These are phyloP conservation scores for Rhinolophus sinicus DNA, from an alignment of 2,113 vertebrate species.

Conservation along the genomic window DNA sequence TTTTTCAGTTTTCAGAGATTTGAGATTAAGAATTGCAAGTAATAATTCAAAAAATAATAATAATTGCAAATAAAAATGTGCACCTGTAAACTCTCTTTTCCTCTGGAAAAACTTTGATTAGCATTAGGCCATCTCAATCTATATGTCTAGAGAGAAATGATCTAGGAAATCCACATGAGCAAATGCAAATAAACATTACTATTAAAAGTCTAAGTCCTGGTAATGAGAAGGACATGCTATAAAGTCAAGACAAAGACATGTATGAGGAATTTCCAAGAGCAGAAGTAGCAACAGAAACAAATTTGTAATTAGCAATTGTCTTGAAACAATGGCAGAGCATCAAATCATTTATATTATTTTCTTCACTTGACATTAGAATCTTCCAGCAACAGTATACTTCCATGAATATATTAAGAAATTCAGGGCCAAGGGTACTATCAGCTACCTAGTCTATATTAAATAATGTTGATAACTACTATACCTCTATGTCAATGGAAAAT, in stretches of 20 bases:
- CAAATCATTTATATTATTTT: conserved; percentile 22
- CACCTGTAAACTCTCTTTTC: neutral
- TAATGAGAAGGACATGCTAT: neutral
- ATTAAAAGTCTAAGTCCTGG: neutral
- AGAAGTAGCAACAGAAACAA: neutral
- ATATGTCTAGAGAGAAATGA: neutral
- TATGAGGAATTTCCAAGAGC: neutral
- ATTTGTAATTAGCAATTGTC: neutral
- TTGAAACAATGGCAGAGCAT: neutral
- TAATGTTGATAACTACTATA: neutral
- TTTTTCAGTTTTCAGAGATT: neutral
- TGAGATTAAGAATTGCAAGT: neutral
- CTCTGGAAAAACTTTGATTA: conserved; percentile 1
- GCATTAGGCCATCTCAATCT: neutral
- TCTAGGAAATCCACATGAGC: conserved; percentile 10
- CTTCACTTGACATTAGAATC: neutral
- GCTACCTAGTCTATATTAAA: neutral
- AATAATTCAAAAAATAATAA: too few species aligned
- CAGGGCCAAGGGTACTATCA: neutral
- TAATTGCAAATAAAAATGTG: neutral
- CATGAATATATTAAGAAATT: neutral
- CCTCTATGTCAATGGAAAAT: neutral
- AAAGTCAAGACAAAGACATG: neutral
- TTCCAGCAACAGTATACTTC: neutral
- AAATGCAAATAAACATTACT: neutral